phyloP scores from a whole-genome alignment of 2,888 invertebrate genomes.

The Drosophila buzzatii region DNA sequence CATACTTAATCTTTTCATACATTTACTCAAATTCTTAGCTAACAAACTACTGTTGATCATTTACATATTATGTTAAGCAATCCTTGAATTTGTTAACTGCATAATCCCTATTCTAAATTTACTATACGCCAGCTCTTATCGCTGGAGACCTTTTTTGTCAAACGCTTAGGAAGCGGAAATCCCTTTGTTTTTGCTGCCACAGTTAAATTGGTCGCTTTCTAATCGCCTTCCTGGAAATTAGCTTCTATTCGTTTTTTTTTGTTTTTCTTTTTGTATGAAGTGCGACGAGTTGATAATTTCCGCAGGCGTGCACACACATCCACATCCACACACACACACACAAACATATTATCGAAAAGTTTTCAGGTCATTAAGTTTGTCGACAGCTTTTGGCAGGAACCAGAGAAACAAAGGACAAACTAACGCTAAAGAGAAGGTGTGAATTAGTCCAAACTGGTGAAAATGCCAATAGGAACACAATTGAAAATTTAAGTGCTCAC shows the following conservation, averaged over 20 bases:
- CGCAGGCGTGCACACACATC: slow-evolving; percentile 52
- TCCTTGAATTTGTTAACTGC: background rate
- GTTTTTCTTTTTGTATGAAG: slow-evolving; percentile 35
- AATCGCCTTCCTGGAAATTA: slow-evolving; percentile 75
- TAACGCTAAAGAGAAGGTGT: slow-evolving; percentile 41
- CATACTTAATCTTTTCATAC: no score
- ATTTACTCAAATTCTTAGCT: no score
- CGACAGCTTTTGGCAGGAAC: slow-evolving; percentile 58
- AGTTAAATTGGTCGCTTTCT: slow-evolving; percentile 59
- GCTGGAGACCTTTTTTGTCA: slow-evolving; percentile 37
- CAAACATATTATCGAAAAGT: slow-evolving; percentile 83
- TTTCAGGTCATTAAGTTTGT: slow-evolving; percentile 85
- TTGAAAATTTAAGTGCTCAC: slow-evolving; percentile 60
- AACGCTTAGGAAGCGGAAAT: slow-evolving; percentile 21
- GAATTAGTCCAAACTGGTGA: slow-evolving; percentile 44
- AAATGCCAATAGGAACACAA: slow-evolving; percentile 68
- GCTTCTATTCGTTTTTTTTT: slow-evolving; percentile 49
- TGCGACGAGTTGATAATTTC: slow-evolving; percentile 71
- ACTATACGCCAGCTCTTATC: slow-evolving; percentile 24
- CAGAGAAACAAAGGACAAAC: slow-evolving; percentile 23
- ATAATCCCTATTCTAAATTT: slow-evolving; percentile 33
- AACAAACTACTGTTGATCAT: background rate
- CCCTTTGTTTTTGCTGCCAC: slow-evolving; percentile 41
- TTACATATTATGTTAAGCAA: background rate
- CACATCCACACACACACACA: slow-evolving; percentile 29